These are phyloP conservation scores for Stegostoma tigrinum DNA, from an alignment of 2,113 vertebrate species.

Conservation along the genomic window DNA sequence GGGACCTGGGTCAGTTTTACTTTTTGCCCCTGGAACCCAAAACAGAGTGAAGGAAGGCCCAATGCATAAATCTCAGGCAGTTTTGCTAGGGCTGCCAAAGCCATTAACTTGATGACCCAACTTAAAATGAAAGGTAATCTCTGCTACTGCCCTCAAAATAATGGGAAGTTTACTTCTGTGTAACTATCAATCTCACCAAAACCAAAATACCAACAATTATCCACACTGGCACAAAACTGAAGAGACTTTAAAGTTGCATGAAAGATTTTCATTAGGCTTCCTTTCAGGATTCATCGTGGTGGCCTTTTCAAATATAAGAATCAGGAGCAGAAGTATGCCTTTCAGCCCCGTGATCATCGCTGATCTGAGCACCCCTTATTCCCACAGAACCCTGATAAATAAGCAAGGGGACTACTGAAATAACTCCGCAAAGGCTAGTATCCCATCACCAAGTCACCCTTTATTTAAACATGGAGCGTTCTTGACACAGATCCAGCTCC, in stretches of 20 bases:
- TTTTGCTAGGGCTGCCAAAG: not conserved
- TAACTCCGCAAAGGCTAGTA: too few relatives aligned
- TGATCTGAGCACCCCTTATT: too few relatives aligned
- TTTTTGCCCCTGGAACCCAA: not conserved
- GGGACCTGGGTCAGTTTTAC: not conserved
- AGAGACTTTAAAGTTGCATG: not conserved
- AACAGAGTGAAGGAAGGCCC: not conserved
- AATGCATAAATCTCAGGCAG: not conserved
- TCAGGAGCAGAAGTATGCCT: too few relatives aligned
- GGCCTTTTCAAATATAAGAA: too few relatives aligned
- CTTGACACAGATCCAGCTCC: too few relatives aligned
- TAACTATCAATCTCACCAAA: not conserved
- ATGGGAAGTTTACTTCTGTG: not conserved
- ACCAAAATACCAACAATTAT: not conserved
- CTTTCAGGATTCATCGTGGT: not conserved
- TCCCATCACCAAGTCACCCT: too few relatives aligned
- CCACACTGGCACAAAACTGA: not conserved
- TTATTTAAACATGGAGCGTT: too few relatives aligned
- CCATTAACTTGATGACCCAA: not conserved
- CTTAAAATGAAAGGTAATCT: not conserved
- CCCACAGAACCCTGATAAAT: too few relatives aligned
- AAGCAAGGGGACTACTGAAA: too few relatives aligned
- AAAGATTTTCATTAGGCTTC: not conserved
- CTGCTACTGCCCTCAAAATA: not conserved
- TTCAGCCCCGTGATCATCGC: too few relatives aligned